Percentiles rank a stretch among this genome's conserved stretches.
These are phyloP conservation scores for Myoxocephalus aenaeus DNA, from an alignment of 2,797 vertebrate genomes.

Conservation along the genomic window DNA sequence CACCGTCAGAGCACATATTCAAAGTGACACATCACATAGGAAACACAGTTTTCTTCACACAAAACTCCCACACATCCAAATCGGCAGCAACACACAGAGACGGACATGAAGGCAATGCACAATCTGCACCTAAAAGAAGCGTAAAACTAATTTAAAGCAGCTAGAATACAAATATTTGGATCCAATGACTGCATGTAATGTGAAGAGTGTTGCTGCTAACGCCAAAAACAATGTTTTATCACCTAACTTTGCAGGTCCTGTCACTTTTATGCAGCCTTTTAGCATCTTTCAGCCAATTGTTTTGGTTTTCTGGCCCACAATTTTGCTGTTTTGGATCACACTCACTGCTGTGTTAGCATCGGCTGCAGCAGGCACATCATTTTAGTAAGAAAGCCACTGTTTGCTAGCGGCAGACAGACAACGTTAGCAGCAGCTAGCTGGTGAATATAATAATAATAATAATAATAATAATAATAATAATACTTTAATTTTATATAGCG, in stretches of 20 bases:
- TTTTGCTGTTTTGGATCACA: not conserved
- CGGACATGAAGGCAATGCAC: not conserved
- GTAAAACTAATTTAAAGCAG: not conserved
- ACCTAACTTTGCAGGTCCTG: not conserved
- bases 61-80: conserved; percentile 63
- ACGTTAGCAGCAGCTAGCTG: not conserved
- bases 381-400: not conserved
- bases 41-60: conserved; percentile 55
- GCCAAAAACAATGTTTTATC: not conserved
- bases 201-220: not conserved
- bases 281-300: not conserved
- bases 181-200: not conserved
- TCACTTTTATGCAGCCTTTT: not conserved
- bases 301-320: not conserved
- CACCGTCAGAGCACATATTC: conserved; percentile 73
- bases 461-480: too few species aligned
- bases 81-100: conserved; percentile 32
- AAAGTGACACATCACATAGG: conserved; percentile 74
- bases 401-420: not conserved
- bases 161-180: not conserved
- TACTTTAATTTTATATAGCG: too few species aligned
- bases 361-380: too few species aligned
- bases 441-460: not conserved
- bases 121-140: not conserved
- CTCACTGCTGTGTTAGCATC: not conserved